A percentile compares a stretch with the other conserved stretches of the same genome.
phyloP scores from a whole-genome alignment of 2,888 invertebrate genomes.

The Bombyx huttoni region DNA sequence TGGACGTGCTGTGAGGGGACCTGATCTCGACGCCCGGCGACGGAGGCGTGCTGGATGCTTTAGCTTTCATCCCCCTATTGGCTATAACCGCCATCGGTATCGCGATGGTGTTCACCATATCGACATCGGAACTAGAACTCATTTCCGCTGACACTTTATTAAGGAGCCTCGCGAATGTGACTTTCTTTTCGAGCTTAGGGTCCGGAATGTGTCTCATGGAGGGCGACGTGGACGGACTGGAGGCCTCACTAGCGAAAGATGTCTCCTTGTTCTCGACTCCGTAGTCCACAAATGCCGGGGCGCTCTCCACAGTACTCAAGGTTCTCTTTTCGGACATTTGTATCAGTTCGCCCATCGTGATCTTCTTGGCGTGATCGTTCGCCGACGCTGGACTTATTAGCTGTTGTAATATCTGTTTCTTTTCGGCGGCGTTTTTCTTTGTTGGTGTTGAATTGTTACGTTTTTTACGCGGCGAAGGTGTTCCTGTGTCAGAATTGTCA shows the following conservation, averaged over 20 bases:
- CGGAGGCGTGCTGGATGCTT: conserved; percentile 72
- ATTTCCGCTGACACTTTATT: conserved; percentile 85
- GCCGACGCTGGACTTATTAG: conserved; percentile 78
- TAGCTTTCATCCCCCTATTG: conserved; percentile 46
- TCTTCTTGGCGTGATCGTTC: conserved; percentile 74
- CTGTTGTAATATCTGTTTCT: conserved; percentile 84
- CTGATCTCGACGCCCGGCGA: conserved; percentile 77
- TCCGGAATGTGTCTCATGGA: conserved; percentile 73
- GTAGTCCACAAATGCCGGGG: conserved; percentile 60
- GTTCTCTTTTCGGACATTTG: conserved; percentile 78
- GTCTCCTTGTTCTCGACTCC: conserved; percentile 73
- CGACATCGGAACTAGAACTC: conserved; percentile 81
- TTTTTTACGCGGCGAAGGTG: conserved; percentile 84
- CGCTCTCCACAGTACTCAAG: conserved; percentile 57
- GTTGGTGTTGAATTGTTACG: conserved; percentile 85
- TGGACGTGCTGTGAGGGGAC: conserved; percentile 78
- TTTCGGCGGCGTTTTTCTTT: conserved; percentile 82
- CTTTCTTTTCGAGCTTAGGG: conserved; percentile 83
- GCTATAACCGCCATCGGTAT: conserved; percentile 62
- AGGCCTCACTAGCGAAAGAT: conserved; percentile 70
- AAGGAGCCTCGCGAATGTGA: conserved; percentile 81
- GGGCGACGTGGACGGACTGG: conserved; percentile 67
- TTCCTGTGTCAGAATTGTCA: conserved; percentile 65
- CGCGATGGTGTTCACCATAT: conserved; percentile 67
- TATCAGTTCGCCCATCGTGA: conserved; percentile 81